Evolutionary conservation across 2,888 invertebrate genomes (phyloP).

Genomic region (Chorisops tibialis): DNA sequence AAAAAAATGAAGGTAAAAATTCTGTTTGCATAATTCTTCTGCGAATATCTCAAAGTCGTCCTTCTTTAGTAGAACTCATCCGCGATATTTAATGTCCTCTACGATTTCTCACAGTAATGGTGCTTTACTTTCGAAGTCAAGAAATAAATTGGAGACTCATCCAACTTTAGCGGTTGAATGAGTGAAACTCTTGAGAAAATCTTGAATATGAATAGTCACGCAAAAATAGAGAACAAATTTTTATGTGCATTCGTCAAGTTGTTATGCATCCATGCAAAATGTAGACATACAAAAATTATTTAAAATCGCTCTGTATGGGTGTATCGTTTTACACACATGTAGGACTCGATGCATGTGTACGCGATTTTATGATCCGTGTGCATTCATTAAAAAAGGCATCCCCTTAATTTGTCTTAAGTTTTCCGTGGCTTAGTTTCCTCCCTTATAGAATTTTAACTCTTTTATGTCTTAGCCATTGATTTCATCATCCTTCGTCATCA

Average conservation of each 20-base stretch:
- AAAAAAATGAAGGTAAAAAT: not conserved
- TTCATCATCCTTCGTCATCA: slow-evolving; percentile 21
- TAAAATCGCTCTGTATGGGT: not conserved
- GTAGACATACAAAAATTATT: not conserved
- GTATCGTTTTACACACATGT: not conserved
- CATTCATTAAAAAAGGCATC: slow-evolving; percentile 28
- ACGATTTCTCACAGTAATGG: not conserved
- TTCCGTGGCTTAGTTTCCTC: slow-evolving; percentile 24
- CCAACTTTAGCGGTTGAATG: slow-evolving; percentile 13
- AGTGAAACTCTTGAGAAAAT: slow-evolving; percentile 20
- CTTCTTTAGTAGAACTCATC: not conserved
- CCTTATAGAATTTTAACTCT: slow-evolving; percentile 24
- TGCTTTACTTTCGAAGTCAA: slow-evolving; percentile 1
- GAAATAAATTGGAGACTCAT: slow-evolving; percentile 14
- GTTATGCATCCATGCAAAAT: slow-evolving; percentile 20
- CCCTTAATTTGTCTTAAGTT: slow-evolving; percentile 29
- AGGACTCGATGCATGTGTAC: not conserved
- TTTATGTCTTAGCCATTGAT: slow-evolving; percentile 31
- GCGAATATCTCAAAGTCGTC: not conserved
- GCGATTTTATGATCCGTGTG: slow-evolving; percentile 4
- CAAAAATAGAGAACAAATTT: slow-evolving; percentile 12
- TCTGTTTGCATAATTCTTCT: no score
- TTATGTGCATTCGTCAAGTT: slow-evolving; percentile 22
- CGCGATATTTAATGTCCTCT: not conserved
- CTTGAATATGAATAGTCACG: slow-evolving; percentile 3